Conservation (phyloP, 2,888 invertebrate genomes). For the Tryphoninae sp. region DNA sequence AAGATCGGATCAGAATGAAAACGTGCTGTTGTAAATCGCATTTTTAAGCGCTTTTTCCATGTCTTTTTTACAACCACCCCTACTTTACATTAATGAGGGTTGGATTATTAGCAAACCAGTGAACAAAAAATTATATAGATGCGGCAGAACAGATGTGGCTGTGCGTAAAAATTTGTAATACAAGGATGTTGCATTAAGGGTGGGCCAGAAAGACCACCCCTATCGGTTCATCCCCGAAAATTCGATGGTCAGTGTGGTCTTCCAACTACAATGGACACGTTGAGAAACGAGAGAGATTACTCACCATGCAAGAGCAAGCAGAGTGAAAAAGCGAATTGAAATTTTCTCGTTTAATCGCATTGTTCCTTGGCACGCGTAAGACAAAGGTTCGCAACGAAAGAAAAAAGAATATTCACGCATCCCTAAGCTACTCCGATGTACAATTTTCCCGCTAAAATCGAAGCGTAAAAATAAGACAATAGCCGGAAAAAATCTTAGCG, state of each 20-base stretch:
- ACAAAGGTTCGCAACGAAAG: constrained; percentile 59
- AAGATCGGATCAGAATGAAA: constrained; percentile 24
- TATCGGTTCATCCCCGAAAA: constrained; percentile 5
- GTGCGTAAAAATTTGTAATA: neutral
- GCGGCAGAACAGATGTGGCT: neutral
- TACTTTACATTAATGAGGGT: neutral
- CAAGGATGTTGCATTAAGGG: constrained; percentile 3
- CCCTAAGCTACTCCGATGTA: neutral
- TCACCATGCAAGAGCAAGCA: constrained; percentile 1
- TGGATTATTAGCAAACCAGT: neutral
- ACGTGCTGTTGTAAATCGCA: constrained; percentile 1
- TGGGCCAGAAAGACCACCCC: constrained; percentile 6
- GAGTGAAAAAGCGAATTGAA: constrained; percentile 51
- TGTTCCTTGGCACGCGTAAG: constrained; percentile 69
- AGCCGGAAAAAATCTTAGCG: constrained; percentile 72
- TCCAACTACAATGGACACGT: constrained; percentile 51
- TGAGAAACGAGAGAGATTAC: neutral
- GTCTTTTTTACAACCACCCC: neutral
- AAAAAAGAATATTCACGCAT: neutral
- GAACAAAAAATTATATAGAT: neutral
- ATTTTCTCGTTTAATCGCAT: constrained; percentile 71
- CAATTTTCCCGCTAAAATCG: constrained; percentile 62
- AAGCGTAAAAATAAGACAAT: constrained; percentile 77
- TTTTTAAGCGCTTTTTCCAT: neutral
- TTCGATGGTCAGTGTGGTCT: constrained; percentile 53